Evolutionary conservation across 2,888 invertebrate genomes (phyloP), one percentile per base, ranked within the genome.

Genomic region (Mimachlamys varia): DNA sequence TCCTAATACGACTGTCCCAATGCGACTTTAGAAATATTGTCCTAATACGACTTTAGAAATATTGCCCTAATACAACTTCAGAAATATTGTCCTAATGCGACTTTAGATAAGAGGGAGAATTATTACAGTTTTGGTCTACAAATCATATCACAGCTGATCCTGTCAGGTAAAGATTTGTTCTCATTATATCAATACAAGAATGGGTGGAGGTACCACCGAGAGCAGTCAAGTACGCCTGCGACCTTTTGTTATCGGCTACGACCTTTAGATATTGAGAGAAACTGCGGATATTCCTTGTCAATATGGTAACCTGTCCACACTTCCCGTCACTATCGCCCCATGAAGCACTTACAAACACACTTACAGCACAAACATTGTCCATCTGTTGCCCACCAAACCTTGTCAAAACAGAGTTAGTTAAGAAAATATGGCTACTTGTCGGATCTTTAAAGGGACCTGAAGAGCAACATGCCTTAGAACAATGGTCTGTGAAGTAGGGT

Each of bases 361-460:
- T 33, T 76, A 76, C 27, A 27, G 33, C 76, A 76, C 76, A 76
- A 76, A 76, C 27, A 76, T 0, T 33, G 76, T 76, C 76, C 76
- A 76, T 76, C 76, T 76, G 76, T 76, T 33, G 3, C 33, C 33
- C 27, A 27, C 19, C 33, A 76, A 33, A 76, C 13, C 76, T 76
- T 15, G 33, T 76, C 33, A 76, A 76, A 76, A 33, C 76, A 76
- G 33, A 27, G 7, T 44, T 44, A 7, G 44, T 22, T 76, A 76
- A 76, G 76, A 76, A 76, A 76, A 76, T 76, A 76, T 76, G 27
- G 76, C 76, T 76, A 76, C 76, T 76, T 76, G 76, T 76, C 33
- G 62, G 62, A 62, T 27, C 22, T 62, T n/a, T 7, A 62, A 27
- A 33, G 33, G 62, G 62, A 62, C 12, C 22, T 62, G 62, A 27